Base-by-base conservation (phyloP, 1,140 invertebrate genomes). In the Drosophila insularis region DNA sequence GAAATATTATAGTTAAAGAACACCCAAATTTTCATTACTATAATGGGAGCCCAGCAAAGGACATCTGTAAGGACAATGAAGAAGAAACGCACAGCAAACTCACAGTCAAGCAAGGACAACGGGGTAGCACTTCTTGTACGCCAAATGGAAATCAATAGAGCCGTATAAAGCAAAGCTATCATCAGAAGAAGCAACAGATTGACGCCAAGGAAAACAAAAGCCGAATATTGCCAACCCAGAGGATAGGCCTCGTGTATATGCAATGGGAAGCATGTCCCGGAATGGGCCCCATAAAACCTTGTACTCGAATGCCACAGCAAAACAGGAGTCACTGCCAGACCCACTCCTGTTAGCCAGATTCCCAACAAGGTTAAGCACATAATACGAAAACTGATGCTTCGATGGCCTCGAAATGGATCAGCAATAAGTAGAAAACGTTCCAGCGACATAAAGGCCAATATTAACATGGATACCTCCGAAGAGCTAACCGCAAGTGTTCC, bases 11-110 rank as follows among this genome's bases (percentile, higher is more conserved):
- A 90, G 67, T 93, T 92, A 32, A 93, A 91, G 66, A 96, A 93
- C 2, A 94, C 95, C 54, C 94, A 77, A 37, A 95, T 93, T 89
- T 97, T 96, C 50, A 96, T 91, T 17, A 93, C 78, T 32, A 96
- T 95, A 23, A 96, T 95, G 3, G 96, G 96, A 6, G 94, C 93
- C 96, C 96, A 97, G 80, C 96, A 97, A 21, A 94, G 82, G n/a
- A 93, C 94, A 86, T 97, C 94, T 0, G 95, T 95, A 14, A 96
- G 89, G 1, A 96, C 95, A 62, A 97, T 96, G 69, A 96, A 94
- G 74, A 96, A 96, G 87, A 96, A 96, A 65, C 96, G 92, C 10
- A 91, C 90, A 1, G 95, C 95, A 79, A 96, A 95, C 84, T 95
- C 95, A 31, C 93, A 95, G 91, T 95, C 95, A 39, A 93, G 92